Percentiles rank a stretch among this genome's conserved stretches.
These are phyloP conservation scores for Poecilia velifera DNA, from an alignment of 2,797 vertebrate species.

Conservation along the genomic window DNA sequence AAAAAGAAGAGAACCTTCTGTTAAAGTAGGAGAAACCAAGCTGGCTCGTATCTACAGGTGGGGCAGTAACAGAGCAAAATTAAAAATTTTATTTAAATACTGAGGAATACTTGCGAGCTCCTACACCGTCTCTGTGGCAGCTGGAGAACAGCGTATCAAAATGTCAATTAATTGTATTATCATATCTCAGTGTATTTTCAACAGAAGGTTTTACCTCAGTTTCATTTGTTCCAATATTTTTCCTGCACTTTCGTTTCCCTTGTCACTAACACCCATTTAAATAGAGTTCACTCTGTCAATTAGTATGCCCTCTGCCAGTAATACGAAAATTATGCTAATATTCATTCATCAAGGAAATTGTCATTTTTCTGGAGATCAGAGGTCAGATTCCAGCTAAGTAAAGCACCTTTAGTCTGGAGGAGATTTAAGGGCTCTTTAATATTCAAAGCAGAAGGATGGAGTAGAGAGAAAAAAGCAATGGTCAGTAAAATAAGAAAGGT, in stretches of 20 bases:
- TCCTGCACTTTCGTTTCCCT: slow-evolving; percentile 29
- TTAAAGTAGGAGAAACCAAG: neutral
- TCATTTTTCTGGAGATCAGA: slow-evolving; percentile 39
- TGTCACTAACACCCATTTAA: slow-evolving; percentile 15
- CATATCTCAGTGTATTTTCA: slow-evolving; percentile 17
- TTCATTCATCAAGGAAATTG: slow-evolving; percentile 31
- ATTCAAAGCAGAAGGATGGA: slow-evolving; percentile 14
- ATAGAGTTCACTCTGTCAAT: slow-evolving; percentile 31
- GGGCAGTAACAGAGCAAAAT: neutral
- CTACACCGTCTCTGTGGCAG: neutral
- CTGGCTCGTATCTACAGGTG: neutral
- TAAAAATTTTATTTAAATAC: neutral
- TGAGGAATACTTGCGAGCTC: neutral
- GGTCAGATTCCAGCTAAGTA: slow-evolving; percentile 24
- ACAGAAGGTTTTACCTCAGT: neutral
- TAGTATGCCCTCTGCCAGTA: slow-evolving; percentile 43
- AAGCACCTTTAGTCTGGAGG: slow-evolving; percentile 8
- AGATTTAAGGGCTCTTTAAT: slow-evolving; percentile 35
- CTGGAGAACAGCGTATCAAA: slow-evolving; percentile 11
- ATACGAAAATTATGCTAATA: slow-evolving; percentile 37
- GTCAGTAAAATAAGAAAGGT: slow-evolving; percentile 13
- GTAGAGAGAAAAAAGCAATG: neutral
- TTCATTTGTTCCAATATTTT: slow-evolving; percentile 6
- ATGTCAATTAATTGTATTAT: slow-evolving; percentile 27
- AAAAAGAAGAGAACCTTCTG: neutral